Evolutionary conservation across 2,888 invertebrate genomes (phyloP).

Genomic region (Trisateles emortualis): DNA sequence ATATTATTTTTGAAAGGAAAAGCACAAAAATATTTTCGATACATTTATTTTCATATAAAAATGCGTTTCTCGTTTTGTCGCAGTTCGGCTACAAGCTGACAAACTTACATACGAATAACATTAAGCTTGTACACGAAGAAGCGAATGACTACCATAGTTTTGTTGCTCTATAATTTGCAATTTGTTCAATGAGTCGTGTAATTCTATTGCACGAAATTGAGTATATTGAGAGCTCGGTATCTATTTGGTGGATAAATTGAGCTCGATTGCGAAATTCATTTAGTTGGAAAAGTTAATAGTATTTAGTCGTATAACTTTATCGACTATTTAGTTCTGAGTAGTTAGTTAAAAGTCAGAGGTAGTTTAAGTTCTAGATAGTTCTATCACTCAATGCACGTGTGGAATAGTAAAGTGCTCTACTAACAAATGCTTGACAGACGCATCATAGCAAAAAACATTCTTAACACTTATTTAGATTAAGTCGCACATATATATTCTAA

Average conservation of each 20-base stretch:
- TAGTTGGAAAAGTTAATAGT: constrained; percentile 21
- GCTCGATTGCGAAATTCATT: constrained; percentile 23
- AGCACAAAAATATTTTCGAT: constrained; percentile 52
- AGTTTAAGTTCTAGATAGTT: constrained; percentile 9
- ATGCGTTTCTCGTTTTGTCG: constrained; percentile 60
- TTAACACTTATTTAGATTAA: constrained; percentile 20
- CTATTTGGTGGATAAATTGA: constrained; percentile 36
- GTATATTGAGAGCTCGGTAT: constrained; percentile 23
- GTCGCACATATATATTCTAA: constrained; percentile 23
- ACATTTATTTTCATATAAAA: constrained; percentile 81
- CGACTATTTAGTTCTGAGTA: constrained; percentile 12
- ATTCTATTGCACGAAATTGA: constrained; percentile 39
- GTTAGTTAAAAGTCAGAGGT: neutral
- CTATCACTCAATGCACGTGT: neutral
- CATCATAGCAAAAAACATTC: constrained; percentile 10
- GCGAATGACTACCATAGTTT: constrained; percentile 30
- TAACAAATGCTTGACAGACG: constrained; percentile 20
- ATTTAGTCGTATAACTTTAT: constrained; percentile 13
- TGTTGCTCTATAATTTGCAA: constrained; percentile 33
- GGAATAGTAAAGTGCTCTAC: constrained; percentile 6
- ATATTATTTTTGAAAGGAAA: no score
- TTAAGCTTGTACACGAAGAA: constrained; percentile 48
- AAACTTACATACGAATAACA: constrained; percentile 67
- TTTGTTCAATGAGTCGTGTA: constrained; percentile 34
- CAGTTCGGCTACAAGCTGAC: constrained; percentile 63